phyloP scores from a whole-genome alignment of 2,888 invertebrate species.

The Sesamia inferens region DNA sequence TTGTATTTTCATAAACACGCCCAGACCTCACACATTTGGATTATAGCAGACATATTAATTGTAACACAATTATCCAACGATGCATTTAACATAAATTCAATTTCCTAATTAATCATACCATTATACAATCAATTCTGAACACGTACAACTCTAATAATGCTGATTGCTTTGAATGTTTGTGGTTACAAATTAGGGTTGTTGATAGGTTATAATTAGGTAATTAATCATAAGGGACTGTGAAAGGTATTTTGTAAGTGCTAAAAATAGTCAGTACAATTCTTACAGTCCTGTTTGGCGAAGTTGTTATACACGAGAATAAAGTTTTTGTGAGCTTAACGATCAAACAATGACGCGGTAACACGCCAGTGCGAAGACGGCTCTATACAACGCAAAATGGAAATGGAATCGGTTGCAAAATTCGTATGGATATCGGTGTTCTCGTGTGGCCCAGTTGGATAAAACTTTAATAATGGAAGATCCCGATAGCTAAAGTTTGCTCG shows the following conservation, averaged over 20 bases:
- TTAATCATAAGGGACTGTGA: constrained; percentile 13
- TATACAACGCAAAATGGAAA: constrained; percentile 57
- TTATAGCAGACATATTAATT: constrained; percentile 30
- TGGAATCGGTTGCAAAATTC: constrained; percentile 66
- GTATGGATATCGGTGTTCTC: constrained; percentile 72
- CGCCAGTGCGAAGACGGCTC: constrained; percentile 45
- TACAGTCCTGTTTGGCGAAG: background rate
- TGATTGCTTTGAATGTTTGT: constrained; percentile 50
- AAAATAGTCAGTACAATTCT: constrained; percentile 16
- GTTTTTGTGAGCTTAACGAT: constrained; percentile 56
- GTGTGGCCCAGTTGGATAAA: constrained; percentile 77
- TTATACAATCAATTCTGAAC: constrained; percentile 45
- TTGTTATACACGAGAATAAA: constrained; percentile 37
- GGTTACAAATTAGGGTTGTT: constrained; percentile 34
- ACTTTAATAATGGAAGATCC: constrained; percentile 83
- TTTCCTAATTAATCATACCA: constrained; percentile 54
- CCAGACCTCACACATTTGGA: constrained; percentile 1
- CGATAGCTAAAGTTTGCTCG: constrained; percentile 78
- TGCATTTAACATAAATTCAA: constrained; percentile 55
- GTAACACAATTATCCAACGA: constrained; percentile 34
- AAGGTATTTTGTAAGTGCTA: background rate
- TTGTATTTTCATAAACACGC: constrained; percentile 14
- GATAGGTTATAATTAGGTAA: constrained; percentile 32
- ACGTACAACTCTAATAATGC: constrained; percentile 43
- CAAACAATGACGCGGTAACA: constrained; percentile 56